These are phyloP conservation scores for Choristoneura rosaceana DNA, from an alignment of 2,888 invertebrate species.

Conservation along the genomic window DNA sequence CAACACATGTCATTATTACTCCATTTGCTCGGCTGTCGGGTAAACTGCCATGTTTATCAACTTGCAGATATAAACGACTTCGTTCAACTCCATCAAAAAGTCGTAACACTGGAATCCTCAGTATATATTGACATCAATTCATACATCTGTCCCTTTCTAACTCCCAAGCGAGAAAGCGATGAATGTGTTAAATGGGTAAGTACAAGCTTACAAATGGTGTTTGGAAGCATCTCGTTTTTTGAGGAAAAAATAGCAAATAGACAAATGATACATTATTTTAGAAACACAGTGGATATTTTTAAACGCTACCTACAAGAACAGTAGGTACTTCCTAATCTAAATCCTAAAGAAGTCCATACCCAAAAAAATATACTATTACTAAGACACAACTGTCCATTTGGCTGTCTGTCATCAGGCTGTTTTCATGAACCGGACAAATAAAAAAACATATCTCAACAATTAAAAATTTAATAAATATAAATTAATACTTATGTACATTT, in stretches of 20 bases:
- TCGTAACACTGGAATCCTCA: slow-evolving; percentile 9
- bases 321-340: too few relatives aligned
- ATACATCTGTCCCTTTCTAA: neutral
- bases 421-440: too few relatives aligned
- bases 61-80: slow-evolving; percentile 3
- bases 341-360: too few relatives aligned
- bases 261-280: too few relatives aligned
- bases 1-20: neutral
- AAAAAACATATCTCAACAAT: neutral
- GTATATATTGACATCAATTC: slow-evolving; percentile 3
- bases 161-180: neutral
- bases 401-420: too few relatives aligned
- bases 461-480: neutral
- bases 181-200: neutral
- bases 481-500: slow-evolving; percentile 6
- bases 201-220: slow-evolving; percentile 8
- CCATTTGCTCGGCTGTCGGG: neutral
- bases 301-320: too few relatives aligned
- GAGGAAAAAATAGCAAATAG: neutral
- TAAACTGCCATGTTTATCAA: neutral
- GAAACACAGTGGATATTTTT: too few relatives aligned
- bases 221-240: slow-evolving; percentile 1
- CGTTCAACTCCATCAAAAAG: slow-evolving; percentile 15
- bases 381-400: too few relatives aligned
- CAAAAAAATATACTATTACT: too few relatives aligned